A percentile compares a stretch with the other conserved stretches of the same genome.
These are phyloP conservation scores for Druceiella hillmani DNA, from an alignment of 2,888 invertebrate species.

Conservation along the genomic window DNA sequence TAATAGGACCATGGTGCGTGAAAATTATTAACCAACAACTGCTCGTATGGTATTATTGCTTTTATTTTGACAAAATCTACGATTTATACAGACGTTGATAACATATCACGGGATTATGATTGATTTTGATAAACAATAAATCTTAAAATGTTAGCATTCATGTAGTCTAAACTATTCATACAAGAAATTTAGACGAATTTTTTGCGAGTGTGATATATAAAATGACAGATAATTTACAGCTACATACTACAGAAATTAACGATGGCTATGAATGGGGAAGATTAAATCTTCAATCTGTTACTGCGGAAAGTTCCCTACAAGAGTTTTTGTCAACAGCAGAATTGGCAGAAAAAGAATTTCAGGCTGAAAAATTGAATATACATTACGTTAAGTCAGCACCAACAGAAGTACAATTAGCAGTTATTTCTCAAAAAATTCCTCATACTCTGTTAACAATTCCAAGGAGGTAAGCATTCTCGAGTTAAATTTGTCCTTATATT, in stretches of 20 bases:
- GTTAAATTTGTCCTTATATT: constrained; percentile 6
- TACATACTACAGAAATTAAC: constrained; percentile 82
- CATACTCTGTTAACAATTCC: constrained; percentile 60
- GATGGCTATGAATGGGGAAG: constrained; percentile 92
- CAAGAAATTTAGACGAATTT: no score
- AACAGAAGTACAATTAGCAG: constrained; percentile 33
- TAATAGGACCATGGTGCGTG: background rate
- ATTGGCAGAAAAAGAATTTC: constrained; percentile 90
- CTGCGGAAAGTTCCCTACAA: constrained; percentile 93
- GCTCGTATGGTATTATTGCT: no score
- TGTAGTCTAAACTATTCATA: no score
- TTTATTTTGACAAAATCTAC: no score
- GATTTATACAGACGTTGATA: no score
- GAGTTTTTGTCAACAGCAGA: constrained; percentile 95
- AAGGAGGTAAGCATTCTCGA: constrained; percentile 51
- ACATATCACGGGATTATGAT: no score
- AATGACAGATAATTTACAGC: no score
- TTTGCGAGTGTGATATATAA: no score
- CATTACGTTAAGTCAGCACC: constrained; percentile 45
- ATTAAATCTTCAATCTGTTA: constrained; percentile 85
- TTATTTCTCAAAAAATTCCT: constrained; percentile 42
- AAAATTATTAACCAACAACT: background rate
- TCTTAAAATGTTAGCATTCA: no score
- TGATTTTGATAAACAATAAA: no score
- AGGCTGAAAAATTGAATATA: constrained; percentile 83